phyloP scores from a whole-genome alignment of 2,797 vertebrate genomes.

The Bufotes viridis region DNA sequence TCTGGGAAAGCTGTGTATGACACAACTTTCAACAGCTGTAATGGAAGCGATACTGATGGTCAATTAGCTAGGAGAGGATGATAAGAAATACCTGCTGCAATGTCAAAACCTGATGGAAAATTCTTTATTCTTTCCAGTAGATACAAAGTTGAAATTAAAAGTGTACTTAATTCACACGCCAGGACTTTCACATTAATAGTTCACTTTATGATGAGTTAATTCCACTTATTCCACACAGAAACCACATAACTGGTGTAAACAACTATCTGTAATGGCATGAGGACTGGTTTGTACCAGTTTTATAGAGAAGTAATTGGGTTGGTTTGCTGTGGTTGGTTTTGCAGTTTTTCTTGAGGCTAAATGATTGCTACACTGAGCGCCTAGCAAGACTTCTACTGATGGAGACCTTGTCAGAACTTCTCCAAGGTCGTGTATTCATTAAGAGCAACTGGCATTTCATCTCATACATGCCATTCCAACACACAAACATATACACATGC shows the following conservation, averaged over 20 bases:
- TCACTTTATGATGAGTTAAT: background rate
- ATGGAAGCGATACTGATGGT: no score
- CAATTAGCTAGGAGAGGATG: background rate
- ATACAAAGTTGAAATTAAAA: background rate
- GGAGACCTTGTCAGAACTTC: conserved; percentile 59
- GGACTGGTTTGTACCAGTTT: background rate
- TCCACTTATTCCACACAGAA: background rate
- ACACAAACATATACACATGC: conserved; percentile 57
- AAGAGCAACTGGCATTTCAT: conserved; percentile 62
- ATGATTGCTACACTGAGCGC: background rate
- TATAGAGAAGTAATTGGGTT: conserved; percentile 7
- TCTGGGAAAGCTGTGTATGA: no score
- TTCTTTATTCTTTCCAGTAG: background rate
- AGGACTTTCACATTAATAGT: background rate
- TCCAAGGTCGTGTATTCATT: conserved; percentile 61
- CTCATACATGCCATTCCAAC: conserved; percentile 61
- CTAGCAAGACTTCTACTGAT: conserved; percentile 44
- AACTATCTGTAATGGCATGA: background rate
- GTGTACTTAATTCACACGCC: background rate
- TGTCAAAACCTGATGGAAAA: background rate
- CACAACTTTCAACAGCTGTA: background rate
- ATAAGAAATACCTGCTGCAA: background rate
- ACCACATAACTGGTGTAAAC: background rate
- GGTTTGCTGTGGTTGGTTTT: conserved; percentile 7
- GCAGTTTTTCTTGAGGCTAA: conserved; percentile 24